Conservation (phyloP, 2,888 invertebrate genomes). For the Caradrina kadenii region DNA sequence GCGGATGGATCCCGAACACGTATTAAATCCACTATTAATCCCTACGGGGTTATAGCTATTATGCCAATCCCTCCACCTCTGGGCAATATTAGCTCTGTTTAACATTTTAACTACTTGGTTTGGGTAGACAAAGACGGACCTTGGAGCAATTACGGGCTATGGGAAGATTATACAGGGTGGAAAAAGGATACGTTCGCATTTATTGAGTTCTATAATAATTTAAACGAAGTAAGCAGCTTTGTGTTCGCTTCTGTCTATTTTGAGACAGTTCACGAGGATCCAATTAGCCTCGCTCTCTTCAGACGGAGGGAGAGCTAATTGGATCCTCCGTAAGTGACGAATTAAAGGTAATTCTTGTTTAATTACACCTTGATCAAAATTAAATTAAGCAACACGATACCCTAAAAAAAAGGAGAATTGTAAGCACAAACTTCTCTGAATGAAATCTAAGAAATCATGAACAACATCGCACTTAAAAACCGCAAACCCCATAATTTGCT, state of each 20-base stretch:
- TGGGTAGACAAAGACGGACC: slow-evolving; percentile 29
- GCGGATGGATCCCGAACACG: slow-evolving; percentile 50
- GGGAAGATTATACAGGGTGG: slow-evolving; percentile 15
- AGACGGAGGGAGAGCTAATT: slow-evolving; percentile 22
- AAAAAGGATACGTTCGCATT: slow-evolving; percentile 19
- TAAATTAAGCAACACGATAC: not conserved
- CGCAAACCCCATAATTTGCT: slow-evolving; percentile 6
- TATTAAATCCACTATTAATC: slow-evolving; percentile 63
- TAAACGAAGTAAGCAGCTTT: slow-evolving; percentile 1
- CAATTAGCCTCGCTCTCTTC: not conserved
- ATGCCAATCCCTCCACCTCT: slow-evolving; percentile 51
- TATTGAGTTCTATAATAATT: slow-evolving; percentile 1
- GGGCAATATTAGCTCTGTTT: slow-evolving; percentile 61
- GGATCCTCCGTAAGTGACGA: slow-evolving; percentile 14
- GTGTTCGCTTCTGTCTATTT: not conserved
- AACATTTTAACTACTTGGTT: slow-evolving; percentile 58
- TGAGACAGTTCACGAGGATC: not conserved
- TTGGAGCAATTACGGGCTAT: slow-evolving; percentile 23
- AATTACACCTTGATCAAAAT: slow-evolving; percentile 29
- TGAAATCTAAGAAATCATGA: not conserved
- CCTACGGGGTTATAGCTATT: slow-evolving; percentile 55
- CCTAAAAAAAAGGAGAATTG: not conserved
- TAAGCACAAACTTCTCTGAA: not conserved
- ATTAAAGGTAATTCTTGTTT: slow-evolving; percentile 29
- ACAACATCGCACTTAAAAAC: not conserved